Evolutionary conservation across 2,113 vertebrate species (phyloP).

Genomic region (Galbula dea): DNA sequence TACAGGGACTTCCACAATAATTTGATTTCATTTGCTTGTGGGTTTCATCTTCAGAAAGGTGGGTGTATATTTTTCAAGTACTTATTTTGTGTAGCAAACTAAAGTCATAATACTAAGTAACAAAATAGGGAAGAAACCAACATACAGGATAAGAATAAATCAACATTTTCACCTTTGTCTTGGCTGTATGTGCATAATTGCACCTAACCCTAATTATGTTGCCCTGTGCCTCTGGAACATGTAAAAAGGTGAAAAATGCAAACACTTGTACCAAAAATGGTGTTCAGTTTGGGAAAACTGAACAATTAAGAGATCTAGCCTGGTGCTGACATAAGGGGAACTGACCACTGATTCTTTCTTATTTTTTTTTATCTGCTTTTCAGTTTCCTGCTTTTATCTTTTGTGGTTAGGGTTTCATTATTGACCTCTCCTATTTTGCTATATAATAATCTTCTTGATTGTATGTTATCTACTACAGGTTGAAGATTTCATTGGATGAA

Average conservation of each 20-base stretch:
- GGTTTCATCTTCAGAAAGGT: neutral
- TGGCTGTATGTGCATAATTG: neutral
- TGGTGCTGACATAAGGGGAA: neutral
- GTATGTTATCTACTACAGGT: neutral
- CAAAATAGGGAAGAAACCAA: neutral
- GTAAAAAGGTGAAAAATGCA: neutral
- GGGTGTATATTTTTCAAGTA: neutral
- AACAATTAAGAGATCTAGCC: neutral
- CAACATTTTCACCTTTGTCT: neutral
- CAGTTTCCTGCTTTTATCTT: neutral
- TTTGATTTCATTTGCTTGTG: neutral
- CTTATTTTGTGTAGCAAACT: neutral
- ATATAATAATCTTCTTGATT: neutral
- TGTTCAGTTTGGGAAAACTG: neutral
- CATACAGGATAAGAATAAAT: neutral
- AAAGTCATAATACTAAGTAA: neutral
- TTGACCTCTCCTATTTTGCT: neutral
- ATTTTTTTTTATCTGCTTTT: neutral
- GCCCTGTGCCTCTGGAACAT: neutral
- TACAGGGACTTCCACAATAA: neutral
- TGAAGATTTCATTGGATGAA: neutral
- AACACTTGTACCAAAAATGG: neutral
- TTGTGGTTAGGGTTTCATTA: neutral
- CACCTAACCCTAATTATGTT: neutral
- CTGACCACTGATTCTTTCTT: neutral